Evolutionary conservation across 2,113 vertebrate genomes (phyloP).

Genomic region (Myotis yumanensis): DNA sequence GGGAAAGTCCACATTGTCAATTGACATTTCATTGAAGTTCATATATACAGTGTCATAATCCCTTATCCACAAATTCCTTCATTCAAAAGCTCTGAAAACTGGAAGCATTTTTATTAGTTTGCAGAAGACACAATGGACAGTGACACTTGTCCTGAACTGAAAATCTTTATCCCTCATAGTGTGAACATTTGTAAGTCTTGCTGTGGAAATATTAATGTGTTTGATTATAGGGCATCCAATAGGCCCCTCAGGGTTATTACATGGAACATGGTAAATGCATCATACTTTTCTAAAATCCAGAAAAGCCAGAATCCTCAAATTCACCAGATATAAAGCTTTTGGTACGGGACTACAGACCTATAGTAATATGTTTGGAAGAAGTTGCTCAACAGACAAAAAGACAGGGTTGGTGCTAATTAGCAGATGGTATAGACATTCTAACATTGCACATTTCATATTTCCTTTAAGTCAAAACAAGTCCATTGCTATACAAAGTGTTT

Average conservation of each 20-base stretch:
- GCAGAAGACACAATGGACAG: background rate
- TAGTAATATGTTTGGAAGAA: conserved; percentile 12
- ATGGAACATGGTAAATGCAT: background rate
- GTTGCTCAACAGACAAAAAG: background rate
- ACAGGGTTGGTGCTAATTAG: background rate
- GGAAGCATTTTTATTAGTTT: conserved; percentile 24
- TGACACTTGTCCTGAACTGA: conserved; percentile 15
- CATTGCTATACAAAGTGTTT: conserved; percentile 31
- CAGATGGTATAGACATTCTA: background rate
- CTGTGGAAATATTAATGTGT: background rate
- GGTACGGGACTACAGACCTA: background rate
- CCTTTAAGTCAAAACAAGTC: conserved; percentile 38
- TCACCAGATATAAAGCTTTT: background rate
- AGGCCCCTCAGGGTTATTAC: background rate
- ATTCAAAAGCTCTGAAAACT: background rate
- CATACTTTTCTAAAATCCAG: background rate
- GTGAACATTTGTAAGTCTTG: conserved; percentile 37
- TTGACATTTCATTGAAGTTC: background rate
- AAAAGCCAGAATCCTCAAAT: background rate
- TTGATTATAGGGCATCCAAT: background rate
- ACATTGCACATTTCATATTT: conserved; percentile 34
- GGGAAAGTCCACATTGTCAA: background rate
- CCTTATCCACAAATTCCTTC: background rate
- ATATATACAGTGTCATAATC: background rate
- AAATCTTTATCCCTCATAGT: background rate